Conservation (phyloP, 2,797 vertebrate genomes). For the Lacerta bilineata region DNA sequence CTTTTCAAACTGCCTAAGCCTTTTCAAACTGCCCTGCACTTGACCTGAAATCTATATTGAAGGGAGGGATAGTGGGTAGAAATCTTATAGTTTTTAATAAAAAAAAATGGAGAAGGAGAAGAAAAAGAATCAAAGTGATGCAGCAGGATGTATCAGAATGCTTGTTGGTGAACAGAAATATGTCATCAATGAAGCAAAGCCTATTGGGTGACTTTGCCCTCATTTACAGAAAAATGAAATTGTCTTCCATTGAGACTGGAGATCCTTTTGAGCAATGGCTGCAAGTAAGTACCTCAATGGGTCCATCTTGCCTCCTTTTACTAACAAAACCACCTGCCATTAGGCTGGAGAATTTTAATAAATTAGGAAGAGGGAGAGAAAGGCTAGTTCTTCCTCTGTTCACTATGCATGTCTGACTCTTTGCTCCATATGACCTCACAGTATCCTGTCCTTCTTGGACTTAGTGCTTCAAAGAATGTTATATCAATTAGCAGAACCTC, state of each 20-base stretch:
- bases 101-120: background rate
- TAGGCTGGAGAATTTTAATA: background rate
- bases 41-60: conserved; percentile 37
- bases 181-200: background rate
- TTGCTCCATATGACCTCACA: background rate
- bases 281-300: background rate
- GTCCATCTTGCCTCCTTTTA: background rate
- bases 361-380: conserved; percentile 8
- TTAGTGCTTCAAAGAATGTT: no score
- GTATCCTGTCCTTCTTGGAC: no score
- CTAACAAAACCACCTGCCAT: rapidly evolving
- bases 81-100: background rate
- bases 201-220: background rate
- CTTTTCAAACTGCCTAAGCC: conserved; percentile 18
- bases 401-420: conserved; percentile 3
- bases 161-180: background rate
- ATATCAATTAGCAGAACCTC: no score
- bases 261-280: conserved; percentile 37
- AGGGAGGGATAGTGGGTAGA: conserved; percentile 32
- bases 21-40: conserved; percentile 48
- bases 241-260: background rate
- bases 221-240: background rate
- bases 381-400: conserved; percentile 18
- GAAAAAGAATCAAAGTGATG: background rate
- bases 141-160: background rate